Evolutionary conservation across 1,140 invertebrate species (phyloP).

Genomic region (Zaprionus capensis): DNA sequence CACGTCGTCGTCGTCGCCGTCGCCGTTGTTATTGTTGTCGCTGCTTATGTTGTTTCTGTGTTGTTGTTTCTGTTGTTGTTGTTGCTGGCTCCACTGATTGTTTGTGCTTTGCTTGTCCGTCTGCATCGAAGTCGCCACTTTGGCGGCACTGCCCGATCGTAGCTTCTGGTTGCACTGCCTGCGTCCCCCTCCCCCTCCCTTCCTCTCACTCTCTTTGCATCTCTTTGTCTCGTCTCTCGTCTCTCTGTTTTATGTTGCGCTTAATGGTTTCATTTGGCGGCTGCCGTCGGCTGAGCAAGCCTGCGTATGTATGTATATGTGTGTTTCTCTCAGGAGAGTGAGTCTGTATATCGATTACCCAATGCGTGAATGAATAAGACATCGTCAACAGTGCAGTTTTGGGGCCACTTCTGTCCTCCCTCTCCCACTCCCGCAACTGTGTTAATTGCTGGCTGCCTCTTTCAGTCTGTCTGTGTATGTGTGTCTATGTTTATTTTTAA

Average conservation of each 20-base stretch:
- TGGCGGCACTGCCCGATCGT: constrained; percentile 72
- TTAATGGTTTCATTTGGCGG: constrained; percentile 79
- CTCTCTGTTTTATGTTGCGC: constrained; percentile 69
- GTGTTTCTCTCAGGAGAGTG: constrained; percentile 1
- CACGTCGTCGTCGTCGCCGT: constrained; percentile 62
- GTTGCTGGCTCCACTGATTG: constrained; percentile 52
- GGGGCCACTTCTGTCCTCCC: constrained; percentile 64
- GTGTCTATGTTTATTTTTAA: constrained; percentile 75
- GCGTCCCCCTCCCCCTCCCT: constrained; percentile 15
- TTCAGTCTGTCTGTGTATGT: not conserved
- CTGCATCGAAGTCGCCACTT: constrained; percentile 60
- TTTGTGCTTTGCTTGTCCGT: constrained; percentile 65
- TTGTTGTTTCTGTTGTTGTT: constrained; percentile 41
- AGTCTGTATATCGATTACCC: constrained; percentile 72
- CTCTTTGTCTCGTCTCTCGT: constrained; percentile 1
- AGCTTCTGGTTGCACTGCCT: constrained; percentile 78
- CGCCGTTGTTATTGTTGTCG: constrained; percentile 21
- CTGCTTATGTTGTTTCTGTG: constrained; percentile 39
- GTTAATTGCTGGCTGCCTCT: constrained; percentile 54
- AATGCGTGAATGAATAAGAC: constrained; percentile 79
- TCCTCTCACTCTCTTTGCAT: constrained; percentile 4
- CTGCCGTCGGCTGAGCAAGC: constrained; percentile 31
- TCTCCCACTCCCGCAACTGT: constrained; percentile 21
- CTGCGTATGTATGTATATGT: constrained; percentile 20
- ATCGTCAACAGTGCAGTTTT: constrained; percentile 60